These are phyloP conservation scores for Heteromurus nitidus DNA, from an alignment of 2,888 invertebrate genomes.

Conservation along the genomic window DNA sequence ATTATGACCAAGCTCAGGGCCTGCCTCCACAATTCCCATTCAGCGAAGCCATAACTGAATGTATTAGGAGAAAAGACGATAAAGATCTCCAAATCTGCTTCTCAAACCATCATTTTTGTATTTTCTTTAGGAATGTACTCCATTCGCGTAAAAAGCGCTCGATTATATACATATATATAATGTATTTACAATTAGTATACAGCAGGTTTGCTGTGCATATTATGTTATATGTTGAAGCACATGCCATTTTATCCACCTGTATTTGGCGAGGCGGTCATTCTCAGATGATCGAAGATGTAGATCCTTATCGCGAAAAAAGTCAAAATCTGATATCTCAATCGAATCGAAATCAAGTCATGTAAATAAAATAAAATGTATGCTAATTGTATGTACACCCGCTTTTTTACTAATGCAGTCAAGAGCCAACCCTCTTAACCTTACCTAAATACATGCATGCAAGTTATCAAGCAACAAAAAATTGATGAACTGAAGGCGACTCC, in stretches of 20 bases:
- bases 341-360: constrained; percentile 36
- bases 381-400: constrained; percentile 45
- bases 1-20: constrained; percentile 48
- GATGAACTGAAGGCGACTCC: too few relatives aligned
- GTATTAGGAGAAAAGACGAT: constrained; percentile 1
- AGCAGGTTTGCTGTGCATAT: too few relatives aligned
- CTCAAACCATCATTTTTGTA: too few relatives aligned
- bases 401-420: too few relatives aligned
- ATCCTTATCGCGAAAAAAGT: constrained; percentile 23
- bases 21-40: constrained; percentile 39
- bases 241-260: constrained; percentile 14
- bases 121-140: too few relatives aligned
- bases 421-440: too few relatives aligned
- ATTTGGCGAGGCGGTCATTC: background rate
- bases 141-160: too few relatives aligned
- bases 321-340: constrained; percentile 42
- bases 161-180: too few relatives aligned
- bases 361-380: constrained; percentile 35
- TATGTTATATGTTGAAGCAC: too few relatives aligned
- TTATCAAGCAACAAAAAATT: constrained; percentile 1
- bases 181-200: too few relatives aligned
- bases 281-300: constrained; percentile 16
- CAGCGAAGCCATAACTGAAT: background rate
- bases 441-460: background rate
- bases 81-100: constrained; percentile 50